phyloP scores from a whole-genome alignment of 2,113 vertebrate species.

The Delphinapterus leucas region DNA sequence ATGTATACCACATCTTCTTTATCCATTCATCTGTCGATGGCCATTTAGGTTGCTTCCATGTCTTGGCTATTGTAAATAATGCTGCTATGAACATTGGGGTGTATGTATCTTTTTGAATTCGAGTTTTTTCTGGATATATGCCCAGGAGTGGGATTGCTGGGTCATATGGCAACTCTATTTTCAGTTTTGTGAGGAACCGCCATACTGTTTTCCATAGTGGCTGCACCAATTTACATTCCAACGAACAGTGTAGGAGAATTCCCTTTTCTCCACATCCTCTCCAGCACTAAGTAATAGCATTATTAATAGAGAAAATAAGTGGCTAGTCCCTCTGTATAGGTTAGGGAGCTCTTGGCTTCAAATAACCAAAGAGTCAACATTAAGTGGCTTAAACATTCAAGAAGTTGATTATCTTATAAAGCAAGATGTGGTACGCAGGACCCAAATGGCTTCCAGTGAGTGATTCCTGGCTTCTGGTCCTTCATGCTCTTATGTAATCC shows the following conservation, averaged over 20 bases:
- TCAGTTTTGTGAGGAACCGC: not conserved
- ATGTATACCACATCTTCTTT: not conserved
- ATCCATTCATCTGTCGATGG: not conserved
- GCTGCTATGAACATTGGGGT: not conserved
- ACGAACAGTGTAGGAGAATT: not conserved
- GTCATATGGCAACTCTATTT: not conserved
- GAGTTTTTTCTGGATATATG: not conserved
- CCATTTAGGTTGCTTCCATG: not conserved
- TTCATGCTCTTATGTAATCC: not conserved
- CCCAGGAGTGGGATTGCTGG: not conserved
- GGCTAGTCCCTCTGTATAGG: not conserved
- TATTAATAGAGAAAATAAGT: not conserved
- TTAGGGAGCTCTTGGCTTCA: not conserved
- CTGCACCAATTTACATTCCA: not conserved
- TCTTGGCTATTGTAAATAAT: not conserved
- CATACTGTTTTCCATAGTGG: not conserved
- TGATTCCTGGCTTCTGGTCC: not conserved
- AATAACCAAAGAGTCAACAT: not conserved
- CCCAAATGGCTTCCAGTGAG: not conserved
- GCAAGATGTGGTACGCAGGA: not conserved
- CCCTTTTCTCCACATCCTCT: not conserved
- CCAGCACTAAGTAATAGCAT: not conserved
- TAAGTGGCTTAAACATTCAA: not conserved
- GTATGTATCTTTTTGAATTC: not conserved
- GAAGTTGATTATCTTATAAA: not conserved